Conservation (phyloP, 1,140 invertebrate genomes). For the Oryctes rhinoceros region DNA sequence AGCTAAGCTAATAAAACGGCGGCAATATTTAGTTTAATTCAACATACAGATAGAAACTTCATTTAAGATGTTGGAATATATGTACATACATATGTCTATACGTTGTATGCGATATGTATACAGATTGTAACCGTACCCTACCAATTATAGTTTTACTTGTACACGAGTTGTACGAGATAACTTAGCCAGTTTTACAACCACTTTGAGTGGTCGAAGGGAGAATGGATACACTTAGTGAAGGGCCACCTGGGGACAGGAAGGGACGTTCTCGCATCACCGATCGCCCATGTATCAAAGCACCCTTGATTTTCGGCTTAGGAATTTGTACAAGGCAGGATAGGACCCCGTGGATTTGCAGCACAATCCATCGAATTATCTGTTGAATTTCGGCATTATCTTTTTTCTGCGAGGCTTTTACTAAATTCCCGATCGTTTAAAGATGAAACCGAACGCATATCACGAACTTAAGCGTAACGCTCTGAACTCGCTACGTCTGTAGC, state of each 20-base stretch:
- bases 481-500: no score
- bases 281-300: constrained; percentile 24
- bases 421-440: background rate
- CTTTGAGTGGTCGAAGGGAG: constrained; percentile 13
- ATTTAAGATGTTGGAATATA: no score
- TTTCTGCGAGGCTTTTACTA: background rate
- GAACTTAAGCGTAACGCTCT: background rate
- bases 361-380: constrained; percentile 11
- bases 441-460: background rate
- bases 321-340: background rate
- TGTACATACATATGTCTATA: background rate
- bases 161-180: constrained; percentile 6
- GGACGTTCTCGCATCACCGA: constrained; percentile 24
- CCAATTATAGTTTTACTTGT: constrained; percentile 7
- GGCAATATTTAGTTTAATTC: no score
- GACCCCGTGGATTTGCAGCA: constrained; percentile 3
- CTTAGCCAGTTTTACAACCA: constrained; percentile 27
- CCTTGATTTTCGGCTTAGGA: constrained; percentile 24
- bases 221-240: constrained; percentile 35
- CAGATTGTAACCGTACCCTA: background rate
- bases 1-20: no score
- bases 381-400: background rate
- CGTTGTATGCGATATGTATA: background rate
- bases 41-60: no score
- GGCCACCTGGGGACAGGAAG: constrained; percentile 28